Conservation (phyloP, 2,113 vertebrate genomes). For the Benitochromis conjunctus region DNA sequence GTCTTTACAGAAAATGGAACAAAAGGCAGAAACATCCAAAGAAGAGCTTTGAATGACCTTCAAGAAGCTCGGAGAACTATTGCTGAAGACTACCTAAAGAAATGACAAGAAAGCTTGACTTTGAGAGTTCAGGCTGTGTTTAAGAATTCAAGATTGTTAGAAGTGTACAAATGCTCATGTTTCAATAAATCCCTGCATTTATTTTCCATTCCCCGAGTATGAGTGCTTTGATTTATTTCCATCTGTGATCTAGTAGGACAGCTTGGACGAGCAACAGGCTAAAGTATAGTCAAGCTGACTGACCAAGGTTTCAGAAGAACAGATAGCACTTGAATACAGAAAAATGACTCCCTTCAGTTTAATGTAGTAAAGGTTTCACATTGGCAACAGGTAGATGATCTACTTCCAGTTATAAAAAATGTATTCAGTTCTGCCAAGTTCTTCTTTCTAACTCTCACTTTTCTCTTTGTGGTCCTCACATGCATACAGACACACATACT, state of each 20-base stretch:
- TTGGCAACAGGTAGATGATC: background rate
- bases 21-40: background rate
- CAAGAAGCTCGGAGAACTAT: background rate
- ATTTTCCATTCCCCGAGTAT: no score
- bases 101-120: background rate
- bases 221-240: background rate
- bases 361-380: background rate
- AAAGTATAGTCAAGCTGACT: background rate
- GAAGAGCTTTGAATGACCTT: background rate
- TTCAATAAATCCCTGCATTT: background rate
- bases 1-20: background rate
- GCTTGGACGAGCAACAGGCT: background rate
- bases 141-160: background rate
- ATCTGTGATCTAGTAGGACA: background rate
- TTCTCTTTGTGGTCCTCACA: background rate
- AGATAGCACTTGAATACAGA: background rate
- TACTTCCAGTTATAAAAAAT: background rate
- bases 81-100: background rate
- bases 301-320: background rate
- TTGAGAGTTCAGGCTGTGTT: background rate
- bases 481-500: background rate
- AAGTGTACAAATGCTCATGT: background rate
- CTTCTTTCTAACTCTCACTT: background rate
- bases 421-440: background rate
- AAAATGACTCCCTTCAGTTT: background rate